These are phyloP conservation scores for Acrocera orbiculus DNA, from an alignment of 2,888 invertebrate species.

Conservation along the genomic window DNA sequence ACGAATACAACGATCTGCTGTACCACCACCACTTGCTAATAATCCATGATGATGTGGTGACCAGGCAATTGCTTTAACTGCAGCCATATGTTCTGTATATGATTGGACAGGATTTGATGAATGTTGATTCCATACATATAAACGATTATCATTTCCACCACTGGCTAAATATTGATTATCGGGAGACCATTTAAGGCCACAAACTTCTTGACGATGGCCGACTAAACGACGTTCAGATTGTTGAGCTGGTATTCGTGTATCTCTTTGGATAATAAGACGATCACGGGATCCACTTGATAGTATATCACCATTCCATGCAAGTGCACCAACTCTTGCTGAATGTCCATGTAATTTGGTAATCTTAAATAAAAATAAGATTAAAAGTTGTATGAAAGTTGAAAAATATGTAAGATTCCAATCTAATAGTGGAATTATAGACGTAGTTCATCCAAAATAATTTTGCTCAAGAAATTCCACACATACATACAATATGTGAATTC, in stretches of 20 bases:
- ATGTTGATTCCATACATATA: constrained; percentile 53
- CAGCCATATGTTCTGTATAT: constrained; percentile 88
- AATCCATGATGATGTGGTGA: constrained; percentile 97
- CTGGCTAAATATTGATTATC: constrained; percentile 95
- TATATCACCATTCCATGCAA: constrained; percentile 96
- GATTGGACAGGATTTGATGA: constrained; percentile 81
- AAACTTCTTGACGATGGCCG: constrained; percentile 91
- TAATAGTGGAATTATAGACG: too few relatives aligned
- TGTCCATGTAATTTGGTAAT: constrained; percentile 83
- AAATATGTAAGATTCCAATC: neutral
- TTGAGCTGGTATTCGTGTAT: constrained; percentile 68
- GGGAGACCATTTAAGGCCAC: constrained; percentile 96
- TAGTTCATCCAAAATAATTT: too few relatives aligned
- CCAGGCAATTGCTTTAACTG: constrained; percentile 98
- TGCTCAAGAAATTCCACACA: too few relatives aligned
- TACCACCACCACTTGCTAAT: constrained; percentile 96
- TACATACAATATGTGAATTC: too few relatives aligned
- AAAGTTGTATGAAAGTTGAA: neutral
- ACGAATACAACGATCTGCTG: constrained; percentile 88
- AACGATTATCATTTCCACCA: constrained; percentile 77
- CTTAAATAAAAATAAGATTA: constrained; percentile 24
- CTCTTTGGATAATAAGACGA: constrained; percentile 80
- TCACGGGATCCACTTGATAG: constrained; percentile 91
- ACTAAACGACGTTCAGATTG: constrained; percentile 66
- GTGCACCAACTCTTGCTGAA: constrained; percentile 77